Evolutionary conservation across 2,113 vertebrate species (phyloP).

Genomic region (Lipophrys pholis): DNA sequence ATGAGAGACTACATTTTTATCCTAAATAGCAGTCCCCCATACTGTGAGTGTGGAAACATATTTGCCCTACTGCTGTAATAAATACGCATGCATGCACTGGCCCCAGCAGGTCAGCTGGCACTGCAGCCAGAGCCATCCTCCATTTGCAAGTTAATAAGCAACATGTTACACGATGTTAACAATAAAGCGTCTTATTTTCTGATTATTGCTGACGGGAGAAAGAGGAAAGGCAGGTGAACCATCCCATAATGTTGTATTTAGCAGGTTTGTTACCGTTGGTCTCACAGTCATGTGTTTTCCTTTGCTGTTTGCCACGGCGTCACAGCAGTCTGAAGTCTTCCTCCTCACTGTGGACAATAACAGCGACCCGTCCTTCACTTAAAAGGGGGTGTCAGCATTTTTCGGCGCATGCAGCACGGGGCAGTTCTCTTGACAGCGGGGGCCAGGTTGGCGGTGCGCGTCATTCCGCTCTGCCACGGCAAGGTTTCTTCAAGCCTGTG

Average conservation of each 20-base stretch:
- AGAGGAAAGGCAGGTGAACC: background rate
- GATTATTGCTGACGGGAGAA: constrained; percentile 16
- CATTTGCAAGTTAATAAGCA: too few species aligned
- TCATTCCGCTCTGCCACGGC: constrained; percentile 48
- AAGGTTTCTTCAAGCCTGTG: constrained; percentile 49
- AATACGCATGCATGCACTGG: too few species aligned
- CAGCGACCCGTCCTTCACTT: too few species aligned
- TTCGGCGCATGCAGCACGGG: background rate
- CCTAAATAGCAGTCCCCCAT: too few species aligned
- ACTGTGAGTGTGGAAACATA: too few species aligned
- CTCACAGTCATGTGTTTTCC: background rate
- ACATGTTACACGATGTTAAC: constrained; percentile 14
- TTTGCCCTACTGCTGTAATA: too few species aligned
- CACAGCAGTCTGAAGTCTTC: too few species aligned
- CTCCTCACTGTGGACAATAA: too few species aligned
- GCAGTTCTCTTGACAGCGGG: constrained; percentile 21
- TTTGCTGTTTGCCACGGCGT: background rate
- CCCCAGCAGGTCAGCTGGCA: too few species aligned
- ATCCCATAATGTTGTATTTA: background rate
- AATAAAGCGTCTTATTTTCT: constrained; percentile 22
- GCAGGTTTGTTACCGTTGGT: background rate
- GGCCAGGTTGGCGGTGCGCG: constrained; percentile 29
- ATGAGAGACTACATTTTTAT: too few species aligned
- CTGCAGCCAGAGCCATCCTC: too few species aligned
- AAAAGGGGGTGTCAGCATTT: too few species aligned